Evolutionary conservation across 1,140 invertebrate genomes (phyloP), one percentile per base, ranked within the genome.

Genomic region (Aethina tumida): DNA sequence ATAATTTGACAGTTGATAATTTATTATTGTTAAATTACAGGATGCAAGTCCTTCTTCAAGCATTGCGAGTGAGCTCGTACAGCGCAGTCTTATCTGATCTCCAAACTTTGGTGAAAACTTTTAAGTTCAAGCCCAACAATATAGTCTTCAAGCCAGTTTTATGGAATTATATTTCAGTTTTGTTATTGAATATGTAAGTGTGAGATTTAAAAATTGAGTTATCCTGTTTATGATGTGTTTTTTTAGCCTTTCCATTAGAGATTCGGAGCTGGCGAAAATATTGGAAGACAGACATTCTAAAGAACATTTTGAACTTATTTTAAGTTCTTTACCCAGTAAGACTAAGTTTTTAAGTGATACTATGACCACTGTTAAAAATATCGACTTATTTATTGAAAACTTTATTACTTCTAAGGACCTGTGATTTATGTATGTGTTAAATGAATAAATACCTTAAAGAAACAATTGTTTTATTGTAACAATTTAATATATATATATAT

Each of bases 71-170:
- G 6, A 29, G 18, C 12, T 39, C 31, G 20, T 45, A 19, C 18
- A 29, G 31, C 9, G 8, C 41, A 12, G 33, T 51, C 21, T 30
- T 56, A 17, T 46, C 41, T 17, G 70, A 74, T 45, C 45, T 75
- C 1, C 52, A 65, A 9, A 41, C 65, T 12, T 53, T 77, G 21
- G 65, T 75, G 4, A 66, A 66, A 43, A 75, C 71, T 18, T 74
- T 75, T 43, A 67, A 64, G 43, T 58, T 77, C 19, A 65, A 65
- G 49, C 65, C 74, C 4, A 59, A 71, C 44, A 77, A 75, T 51
- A 69, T 76, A 12, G 67, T 68, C 47, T 74, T 74, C 41, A 71
- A 71, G 42, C 67, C 68, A 0, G 51, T 63, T 16, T 62, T 73
- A 39, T 73, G 71, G 70, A 69, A 58, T 39, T 53, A 72, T 30